Base-by-base conservation (phyloP, 2,888 invertebrate species). In the Andrena minutula region DNA sequence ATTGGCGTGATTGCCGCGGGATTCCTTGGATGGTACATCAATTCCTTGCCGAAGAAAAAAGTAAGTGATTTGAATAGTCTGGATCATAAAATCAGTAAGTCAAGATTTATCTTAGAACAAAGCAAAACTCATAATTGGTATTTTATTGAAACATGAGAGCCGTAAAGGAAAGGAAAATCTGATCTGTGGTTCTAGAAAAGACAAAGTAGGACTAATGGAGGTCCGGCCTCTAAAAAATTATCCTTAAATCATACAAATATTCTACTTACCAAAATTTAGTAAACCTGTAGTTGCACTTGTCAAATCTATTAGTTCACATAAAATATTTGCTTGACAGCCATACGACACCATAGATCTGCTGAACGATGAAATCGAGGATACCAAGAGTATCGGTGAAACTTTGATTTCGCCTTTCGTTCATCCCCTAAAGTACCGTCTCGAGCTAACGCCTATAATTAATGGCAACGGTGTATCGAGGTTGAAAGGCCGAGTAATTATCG, bases 21-120 rank as follows among this genome's bases (percentile, higher is more conserved):
- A n/a, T 87, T 91, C 66, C 88, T 92, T 47, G 93, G 92, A 16
- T 91, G 90, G 70, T 90, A 92, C 75, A 80, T 91, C 23, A 88
- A 88, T n/a, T 87, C 91, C 1, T 75, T 87, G n/a, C 88, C 89
- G 0, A 82, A 76, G 35, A 86, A 72, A 8, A 83, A 82, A 75
- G 88, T 88, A 26, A 81, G 82, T 66, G 16, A 41, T 5, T 16
- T 41, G 41, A 41, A 41, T 41, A 16, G 12, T 16, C 12, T 41
- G 4, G 12, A 41, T 16, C 41, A 16, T 41, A 41, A 41, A 41
- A 4, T 16, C 1, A 16, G 41, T 41, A 41, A 1, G 41, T 5
- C 41, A 4, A 41, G 41, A 41, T 41, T 41, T 41, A 41, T 41
- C 41, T 41, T 41, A 41, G 5, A 41, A 41, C 41, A 5, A 12